Percentiles rank a stretch among this genome's conserved stretches.
Conservation (phyloP, 2,888 invertebrate genomes). For the Malthinus flaveolus region DNA sequence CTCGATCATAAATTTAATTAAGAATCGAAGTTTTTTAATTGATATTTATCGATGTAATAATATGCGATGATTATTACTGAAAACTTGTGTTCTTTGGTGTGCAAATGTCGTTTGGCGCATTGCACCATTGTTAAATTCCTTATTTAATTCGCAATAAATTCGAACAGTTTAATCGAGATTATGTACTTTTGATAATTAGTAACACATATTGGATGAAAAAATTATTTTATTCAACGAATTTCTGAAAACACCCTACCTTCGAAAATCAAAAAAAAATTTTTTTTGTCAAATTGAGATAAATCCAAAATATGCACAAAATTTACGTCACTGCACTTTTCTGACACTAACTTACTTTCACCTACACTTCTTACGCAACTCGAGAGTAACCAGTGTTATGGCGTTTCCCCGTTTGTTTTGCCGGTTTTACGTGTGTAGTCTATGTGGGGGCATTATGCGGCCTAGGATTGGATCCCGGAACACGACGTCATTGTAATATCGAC, state of each 20-base stretch:
- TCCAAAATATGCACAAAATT: conserved; percentile 3
- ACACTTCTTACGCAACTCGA: background rate
- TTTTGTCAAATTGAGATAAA: background rate
- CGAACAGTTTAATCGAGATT: no score
- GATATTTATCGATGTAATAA: no score
- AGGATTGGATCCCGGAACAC: conserved; percentile 31
- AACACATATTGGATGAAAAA: no score
- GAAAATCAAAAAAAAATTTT: background rate
- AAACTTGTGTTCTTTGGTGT: no score
- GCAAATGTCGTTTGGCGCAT: conserved; percentile 3
- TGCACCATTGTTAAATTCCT: background rate
- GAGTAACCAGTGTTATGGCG: conserved; percentile 28
- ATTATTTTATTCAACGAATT: no score
- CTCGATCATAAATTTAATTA: no score
- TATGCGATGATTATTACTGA: no score
- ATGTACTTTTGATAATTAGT: no score
- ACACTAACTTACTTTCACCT: background rate
- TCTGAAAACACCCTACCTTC: background rate
- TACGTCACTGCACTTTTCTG: conserved; percentile 2
- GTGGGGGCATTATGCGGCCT: conserved; percentile 29
- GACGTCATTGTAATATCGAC: conserved; percentile 33
- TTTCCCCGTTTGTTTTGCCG: conserved; percentile 37
- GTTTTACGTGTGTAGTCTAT: conserved; percentile 34
- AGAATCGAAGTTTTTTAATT: no score
- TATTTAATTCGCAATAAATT: no score